phyloP scores from a whole-genome alignment of 2,113 vertebrate species.

The Colius striatus region DNA sequence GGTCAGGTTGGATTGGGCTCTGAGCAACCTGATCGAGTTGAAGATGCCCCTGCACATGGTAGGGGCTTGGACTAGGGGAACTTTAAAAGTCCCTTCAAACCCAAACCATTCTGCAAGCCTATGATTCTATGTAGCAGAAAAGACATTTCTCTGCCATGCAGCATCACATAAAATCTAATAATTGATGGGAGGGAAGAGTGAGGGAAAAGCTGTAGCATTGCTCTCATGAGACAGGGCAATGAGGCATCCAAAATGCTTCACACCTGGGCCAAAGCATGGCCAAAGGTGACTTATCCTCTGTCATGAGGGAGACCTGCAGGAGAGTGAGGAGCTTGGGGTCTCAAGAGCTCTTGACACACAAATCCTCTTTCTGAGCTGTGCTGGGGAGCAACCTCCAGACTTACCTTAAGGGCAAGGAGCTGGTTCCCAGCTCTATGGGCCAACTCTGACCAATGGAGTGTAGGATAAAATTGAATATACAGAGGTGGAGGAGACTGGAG shows the following conservation, averaged over 20 bases:
- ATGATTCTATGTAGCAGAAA: neutral
- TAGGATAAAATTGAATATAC: neutral
- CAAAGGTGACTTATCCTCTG: neutral
- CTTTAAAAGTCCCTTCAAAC: neutral
- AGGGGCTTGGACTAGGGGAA: fast-evolving
- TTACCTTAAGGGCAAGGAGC: neutral
- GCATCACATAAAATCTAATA: neutral
- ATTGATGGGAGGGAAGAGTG: neutral
- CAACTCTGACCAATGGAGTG: neutral
- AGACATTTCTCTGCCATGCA: neutral
- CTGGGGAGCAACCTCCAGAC: neutral
- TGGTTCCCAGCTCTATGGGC: neutral
- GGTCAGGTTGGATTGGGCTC: fast-evolving
- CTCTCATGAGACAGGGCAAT: neutral
- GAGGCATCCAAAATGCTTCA: neutral
- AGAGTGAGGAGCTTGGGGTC: neutral
- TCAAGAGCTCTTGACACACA: neutral
- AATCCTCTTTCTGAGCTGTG: neutral
- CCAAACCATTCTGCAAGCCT: neutral
- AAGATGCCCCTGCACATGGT: neutral
- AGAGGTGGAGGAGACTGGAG: neutral
- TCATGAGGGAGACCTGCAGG: neutral
- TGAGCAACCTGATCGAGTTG: neutral
- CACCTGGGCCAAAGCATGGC: neutral
- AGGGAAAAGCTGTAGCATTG: neutral